Base-by-base conservation (phyloP, 2,888 invertebrate genomes). In the Diarsia dahlii region DNA sequence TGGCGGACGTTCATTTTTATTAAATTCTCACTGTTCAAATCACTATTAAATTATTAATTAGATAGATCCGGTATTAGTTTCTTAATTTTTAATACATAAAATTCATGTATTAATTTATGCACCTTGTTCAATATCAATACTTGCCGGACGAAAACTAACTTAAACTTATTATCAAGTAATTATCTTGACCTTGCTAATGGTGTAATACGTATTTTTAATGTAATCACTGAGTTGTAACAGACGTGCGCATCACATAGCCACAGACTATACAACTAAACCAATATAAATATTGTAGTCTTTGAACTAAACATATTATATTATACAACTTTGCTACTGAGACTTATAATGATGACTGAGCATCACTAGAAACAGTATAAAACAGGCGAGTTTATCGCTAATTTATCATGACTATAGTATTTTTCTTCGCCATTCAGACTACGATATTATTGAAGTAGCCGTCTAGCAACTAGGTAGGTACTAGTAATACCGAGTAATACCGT, bases 1-100 rank as follows among this genome's bases (percentile, higher is more conserved):
- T 93, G 93, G 13, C 95, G 92, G 76, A 95, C 89, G 84, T 88
- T 89, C 94, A 94, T 94, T 83, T 84, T 92, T 23, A 48, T 58
- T 63, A 20, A 50, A 48, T 70, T 48, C 15, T 5, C 68, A 76
- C 76, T 63, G 67, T 15, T 48, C 50, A 6, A 4, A n/a, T 5
- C 64, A 73, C 67, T 52, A 76, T 45, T 48, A 46, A 58, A 58
- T 45, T 15, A 71, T 60, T 1, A 54, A 18, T n/a, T 64, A 28
- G 0, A 20, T 12, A 63, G 12, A 48, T 48, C 46, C 39, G 9
- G 46, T 13, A 64, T 2, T 28, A 12, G 3, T 34, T 54, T 58
- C 1, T 13, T 56, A 46, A 15, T 15, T 50, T 54, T 60, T 63
- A 50, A 20, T 71, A 34, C 5, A 23, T n/a, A 54, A 46, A 28